phyloP scores from a whole-genome alignment of 2,797 vertebrate species.

The Chanos chanos region DNA sequence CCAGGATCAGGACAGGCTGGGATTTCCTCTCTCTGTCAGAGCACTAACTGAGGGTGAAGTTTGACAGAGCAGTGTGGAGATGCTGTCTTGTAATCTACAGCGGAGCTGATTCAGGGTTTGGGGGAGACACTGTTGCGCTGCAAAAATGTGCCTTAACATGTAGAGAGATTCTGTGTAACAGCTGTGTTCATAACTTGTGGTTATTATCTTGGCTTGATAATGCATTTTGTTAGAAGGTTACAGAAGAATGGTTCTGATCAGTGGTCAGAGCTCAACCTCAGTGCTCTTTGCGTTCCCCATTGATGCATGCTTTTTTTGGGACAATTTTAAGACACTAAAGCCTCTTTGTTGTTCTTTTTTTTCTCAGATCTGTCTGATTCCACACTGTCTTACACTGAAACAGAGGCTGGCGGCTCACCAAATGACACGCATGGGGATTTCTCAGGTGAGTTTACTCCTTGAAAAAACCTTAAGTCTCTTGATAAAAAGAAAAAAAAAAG shows the following conservation, averaged over 20 bases:
- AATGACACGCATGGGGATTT: constrained; percentile 87
- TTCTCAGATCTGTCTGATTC: constrained; percentile 93
- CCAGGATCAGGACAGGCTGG: constrained; percentile 32
- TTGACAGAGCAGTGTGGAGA: not conserved
- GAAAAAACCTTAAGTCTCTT: not conserved
- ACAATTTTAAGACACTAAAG: no score
- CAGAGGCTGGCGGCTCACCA: constrained; percentile 90
- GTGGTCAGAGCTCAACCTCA: no score
- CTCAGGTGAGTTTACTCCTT: constrained; percentile 79
- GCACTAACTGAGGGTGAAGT: constrained; percentile 1
- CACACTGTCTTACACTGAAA: constrained; percentile 99
- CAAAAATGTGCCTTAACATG: no score
- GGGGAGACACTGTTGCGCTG: no score
- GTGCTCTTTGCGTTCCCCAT: no score
- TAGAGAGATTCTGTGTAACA: no score
- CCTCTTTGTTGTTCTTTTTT: constrained; percentile 24
- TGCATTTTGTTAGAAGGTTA: not conserved
- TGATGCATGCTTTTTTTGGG: constrained; percentile 32
- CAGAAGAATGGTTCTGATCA: no score
- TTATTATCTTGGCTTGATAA: not conserved
- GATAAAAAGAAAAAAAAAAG: no score
- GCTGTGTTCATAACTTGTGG: constrained; percentile 14
- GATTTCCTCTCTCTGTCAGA: constrained; percentile 17
- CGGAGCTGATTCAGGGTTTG: no score
- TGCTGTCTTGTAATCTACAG: no score